A percentile compares a stretch with the other conserved stretches of the same genome.
Evolutionary conservation across 2,113 vertebrate genomes (phyloP).

Genomic region (Coturnix japonica): DNA sequence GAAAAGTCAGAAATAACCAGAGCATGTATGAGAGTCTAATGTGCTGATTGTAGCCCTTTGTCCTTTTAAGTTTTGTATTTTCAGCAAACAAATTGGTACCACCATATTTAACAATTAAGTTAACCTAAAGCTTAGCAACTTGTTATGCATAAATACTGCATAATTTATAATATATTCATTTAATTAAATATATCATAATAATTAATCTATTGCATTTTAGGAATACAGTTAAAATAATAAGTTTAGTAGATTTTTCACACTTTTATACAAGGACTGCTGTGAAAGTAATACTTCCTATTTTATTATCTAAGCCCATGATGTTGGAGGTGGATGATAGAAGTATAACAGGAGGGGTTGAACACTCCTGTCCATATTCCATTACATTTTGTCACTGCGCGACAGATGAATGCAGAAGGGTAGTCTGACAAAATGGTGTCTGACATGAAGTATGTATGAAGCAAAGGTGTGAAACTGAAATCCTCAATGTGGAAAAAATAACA

Average conservation of each 20-base stretch:
- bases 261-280: background rate
- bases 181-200: background rate
- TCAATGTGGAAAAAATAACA: too few relatives aligned
- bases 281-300: too few relatives aligned
- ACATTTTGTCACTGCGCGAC: too few relatives aligned
- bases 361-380: too few relatives aligned
- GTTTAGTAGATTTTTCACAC: background rate
- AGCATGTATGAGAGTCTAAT: background rate
- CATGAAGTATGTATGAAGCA: too few relatives aligned
- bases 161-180: background rate
- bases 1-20: background rate
- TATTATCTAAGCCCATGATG: too few relatives aligned
- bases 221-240: background rate
- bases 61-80: background rate
- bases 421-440: too few relatives aligned
- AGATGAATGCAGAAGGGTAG: too few relatives aligned
- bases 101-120: background rate
- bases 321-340: too few relatives aligned
- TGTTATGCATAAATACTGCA: background rate
- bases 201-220: background rate
- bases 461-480: too few relatives aligned
- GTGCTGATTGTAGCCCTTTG: background rate
- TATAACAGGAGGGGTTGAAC: too few relatives aligned
- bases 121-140: background rate
- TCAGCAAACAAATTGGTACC: background rate